Percentiles rank a stretch among this genome's conserved stretches.
Evolutionary conservation across 2,113 vertebrate species (phyloP).

Genomic region (Callithrix jacchus): DNA sequence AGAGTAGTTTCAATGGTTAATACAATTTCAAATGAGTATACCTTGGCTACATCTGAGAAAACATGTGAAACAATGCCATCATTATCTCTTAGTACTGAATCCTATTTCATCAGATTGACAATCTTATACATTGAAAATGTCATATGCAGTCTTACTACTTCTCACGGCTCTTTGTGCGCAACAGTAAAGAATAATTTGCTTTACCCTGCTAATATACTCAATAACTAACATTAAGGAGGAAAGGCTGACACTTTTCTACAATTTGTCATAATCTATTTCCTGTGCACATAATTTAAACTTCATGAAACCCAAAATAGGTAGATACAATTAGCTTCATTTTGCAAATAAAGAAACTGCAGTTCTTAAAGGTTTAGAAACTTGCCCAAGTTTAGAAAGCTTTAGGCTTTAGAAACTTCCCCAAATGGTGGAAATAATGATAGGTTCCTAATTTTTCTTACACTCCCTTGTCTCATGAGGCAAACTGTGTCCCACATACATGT

Average conservation of each 20-base stretch:
- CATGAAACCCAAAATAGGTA: background rate
- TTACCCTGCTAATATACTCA: background rate
- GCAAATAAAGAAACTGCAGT: slow-evolving; percentile 13
- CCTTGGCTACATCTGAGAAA: background rate
- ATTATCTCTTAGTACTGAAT: background rate
- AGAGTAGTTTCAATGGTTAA: background rate
- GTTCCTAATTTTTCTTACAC: background rate
- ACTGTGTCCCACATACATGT: background rate
- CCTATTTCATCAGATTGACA: background rate
- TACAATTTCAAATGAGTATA: slow-evolving; percentile 12
- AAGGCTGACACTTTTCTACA: background rate
- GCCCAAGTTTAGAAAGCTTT: background rate
- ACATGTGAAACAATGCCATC: background rate
- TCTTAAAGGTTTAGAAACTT: background rate
- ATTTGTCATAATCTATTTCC: background rate
- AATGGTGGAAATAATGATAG: background rate
- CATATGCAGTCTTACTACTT: background rate
- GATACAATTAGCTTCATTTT: background rate
- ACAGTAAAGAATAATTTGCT: background rate
- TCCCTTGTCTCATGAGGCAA: background rate
- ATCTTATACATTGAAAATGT: background rate
- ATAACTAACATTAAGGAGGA: slow-evolving; percentile 12
- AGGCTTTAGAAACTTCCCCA: background rate
- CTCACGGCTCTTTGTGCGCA: background rate
- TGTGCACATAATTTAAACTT: slow-evolving; percentile 24